A percentile compares a stretch with the other conserved stretches of the same genome.
Conservation (phyloP, 2,797 vertebrate genomes). For the Spheniscus humboldti region DNA sequence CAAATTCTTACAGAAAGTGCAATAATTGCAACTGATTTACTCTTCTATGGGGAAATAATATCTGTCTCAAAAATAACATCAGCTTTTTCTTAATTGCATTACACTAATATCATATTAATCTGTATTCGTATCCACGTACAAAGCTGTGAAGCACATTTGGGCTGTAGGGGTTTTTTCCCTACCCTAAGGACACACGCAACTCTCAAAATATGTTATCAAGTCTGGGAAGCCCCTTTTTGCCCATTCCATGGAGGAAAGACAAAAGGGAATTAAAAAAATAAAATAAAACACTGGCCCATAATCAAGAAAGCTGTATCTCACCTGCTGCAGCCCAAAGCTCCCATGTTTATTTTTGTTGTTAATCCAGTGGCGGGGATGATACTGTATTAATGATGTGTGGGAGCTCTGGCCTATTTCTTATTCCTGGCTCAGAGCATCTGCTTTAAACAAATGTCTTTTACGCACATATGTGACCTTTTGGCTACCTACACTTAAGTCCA, state of each 20-base stretch:
- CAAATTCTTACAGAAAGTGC: constrained; percentile 43
- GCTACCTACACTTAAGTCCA: background rate
- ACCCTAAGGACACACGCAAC: background rate
- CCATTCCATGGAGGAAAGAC: background rate
- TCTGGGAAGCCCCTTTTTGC: background rate
- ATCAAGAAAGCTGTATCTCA: background rate
- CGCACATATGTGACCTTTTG: background rate
- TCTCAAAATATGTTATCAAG: background rate
- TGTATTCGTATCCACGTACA: constrained; percentile 10
- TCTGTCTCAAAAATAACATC: constrained; percentile 66
- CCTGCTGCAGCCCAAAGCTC: background rate
- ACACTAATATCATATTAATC: constrained; percentile 56
- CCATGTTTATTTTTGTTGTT: background rate
- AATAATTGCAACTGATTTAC: constrained; percentile 64
- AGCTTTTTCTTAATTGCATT: constrained; percentile 53
- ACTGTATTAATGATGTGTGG: background rate
- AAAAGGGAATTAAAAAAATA: background rate
- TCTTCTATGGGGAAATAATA: constrained; percentile 59
- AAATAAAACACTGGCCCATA: background rate
- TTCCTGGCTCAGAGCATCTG: background rate
- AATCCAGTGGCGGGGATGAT: background rate
- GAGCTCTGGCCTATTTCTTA: background rate
- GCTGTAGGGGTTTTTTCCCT: background rate
- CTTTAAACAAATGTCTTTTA: constrained; percentile 44
- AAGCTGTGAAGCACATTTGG: background rate